Base-by-base conservation (phyloP, 2,113 vertebrate species). In the Nothobranchius kuhntae region DNA sequence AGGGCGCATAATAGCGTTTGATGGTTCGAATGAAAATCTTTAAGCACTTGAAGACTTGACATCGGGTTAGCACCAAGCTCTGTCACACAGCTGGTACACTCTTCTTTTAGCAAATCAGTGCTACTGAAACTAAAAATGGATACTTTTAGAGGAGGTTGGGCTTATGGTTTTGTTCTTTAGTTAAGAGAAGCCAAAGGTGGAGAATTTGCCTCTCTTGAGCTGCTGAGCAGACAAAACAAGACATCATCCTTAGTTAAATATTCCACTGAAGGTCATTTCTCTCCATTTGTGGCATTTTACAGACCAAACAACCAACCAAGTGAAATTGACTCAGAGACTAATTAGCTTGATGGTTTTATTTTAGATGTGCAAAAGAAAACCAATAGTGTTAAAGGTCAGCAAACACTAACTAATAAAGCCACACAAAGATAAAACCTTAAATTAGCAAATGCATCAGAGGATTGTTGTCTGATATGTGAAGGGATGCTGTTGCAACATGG, bases 181-280 rank as follows among this genome's bases (percentile, higher is more conserved):
- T 52, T 0, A 1, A 54, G 10, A 9, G 59, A 52, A 35, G 38
- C 38, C 6, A 65, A 46, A 61, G 40, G n/a, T 11, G 24, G 17
- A 7, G 44, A 13, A 24, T 54, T 55, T 38, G 9, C 45, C 15
- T 61, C 38, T 54, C 3, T 21, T 51, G 12, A 2, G 35, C 54
- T 56, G 14, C 24, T 53, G 52, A 53, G 13, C 30, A 55, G 35
- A 15, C 53, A 55, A 51, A 51, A 51, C 48, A 51, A 51, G 48
- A 51, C n/a, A 51, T 51, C 48, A 21, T 17, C n/a, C n/a, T 51
- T n/a, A 17, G n/a, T 9, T 21, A 26, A 55, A 6, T 13, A 12
- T 15, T 15, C 15, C 13, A 36, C 2, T 36, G 7, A 55, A 35
- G 26, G 48, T 51, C n/a, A 36, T 15, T 36, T 26, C 38, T 42